phyloP scores from a whole-genome alignment of 2,113 vertebrate genomes.

The Thalassarche chlororhynchos region DNA sequence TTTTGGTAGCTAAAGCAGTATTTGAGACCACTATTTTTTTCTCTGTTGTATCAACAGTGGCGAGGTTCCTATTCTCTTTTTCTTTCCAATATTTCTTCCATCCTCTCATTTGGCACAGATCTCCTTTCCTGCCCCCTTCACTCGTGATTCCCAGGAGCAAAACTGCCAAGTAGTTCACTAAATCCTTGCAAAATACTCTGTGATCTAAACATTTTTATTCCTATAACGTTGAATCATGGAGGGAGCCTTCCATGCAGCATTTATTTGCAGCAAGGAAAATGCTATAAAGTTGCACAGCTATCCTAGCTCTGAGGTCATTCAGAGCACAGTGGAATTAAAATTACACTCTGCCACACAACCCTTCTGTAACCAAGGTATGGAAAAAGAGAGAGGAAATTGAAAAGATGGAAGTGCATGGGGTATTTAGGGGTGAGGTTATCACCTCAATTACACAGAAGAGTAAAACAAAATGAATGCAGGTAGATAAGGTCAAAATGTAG shows the following conservation, averaged over 20 bases:
- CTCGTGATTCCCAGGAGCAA: neutral
- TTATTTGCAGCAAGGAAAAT: constrained; percentile 13
- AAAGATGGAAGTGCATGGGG: constrained; percentile 36
- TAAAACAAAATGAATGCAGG: constrained; percentile 11
- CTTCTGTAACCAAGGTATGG: neutral
- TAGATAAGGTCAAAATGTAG: constrained; percentile 22
- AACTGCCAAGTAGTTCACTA: neutral
- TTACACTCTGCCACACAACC: neutral
- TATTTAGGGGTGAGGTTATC: constrained; percentile 40
- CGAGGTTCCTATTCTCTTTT: neutral
- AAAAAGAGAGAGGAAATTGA: constrained; percentile 15
- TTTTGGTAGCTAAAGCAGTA: neutral
- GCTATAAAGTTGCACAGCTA: neutral
- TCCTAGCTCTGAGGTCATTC: neutral
- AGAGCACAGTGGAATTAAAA: constrained; percentile 28
- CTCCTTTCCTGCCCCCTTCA: neutral
- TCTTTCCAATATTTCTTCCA: neutral
- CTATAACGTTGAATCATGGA: neutral
- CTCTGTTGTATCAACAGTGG: neutral
- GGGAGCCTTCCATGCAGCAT: neutral
- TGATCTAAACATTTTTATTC: neutral
- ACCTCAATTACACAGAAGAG: constrained; percentile 57
- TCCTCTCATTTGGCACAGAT: neutral
- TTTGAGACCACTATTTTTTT: neutral
- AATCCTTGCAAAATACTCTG: neutral